Evolutionary conservation across 2,888 invertebrate species (phyloP).

Genomic region (Caenorhabditis becei): DNA sequence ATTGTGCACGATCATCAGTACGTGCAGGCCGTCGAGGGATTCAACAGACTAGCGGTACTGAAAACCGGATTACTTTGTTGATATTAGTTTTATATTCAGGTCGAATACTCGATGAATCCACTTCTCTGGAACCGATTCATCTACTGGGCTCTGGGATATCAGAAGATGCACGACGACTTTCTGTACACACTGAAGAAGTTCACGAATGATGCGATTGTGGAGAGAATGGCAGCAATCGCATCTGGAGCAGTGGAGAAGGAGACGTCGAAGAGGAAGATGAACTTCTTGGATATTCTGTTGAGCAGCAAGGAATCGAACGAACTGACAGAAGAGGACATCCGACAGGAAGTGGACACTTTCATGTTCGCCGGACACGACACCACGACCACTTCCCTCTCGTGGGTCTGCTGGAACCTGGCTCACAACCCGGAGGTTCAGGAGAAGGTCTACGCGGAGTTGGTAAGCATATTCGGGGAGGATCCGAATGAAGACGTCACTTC

Average conservation of each 20-base stretch:
- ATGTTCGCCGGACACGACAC: slow-evolving; percentile 82
- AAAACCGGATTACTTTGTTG: no score
- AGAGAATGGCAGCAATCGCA: slow-evolving; percentile 40
- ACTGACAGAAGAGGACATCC: slow-evolving; percentile 82
- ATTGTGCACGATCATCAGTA: slow-evolving; percentile 71
- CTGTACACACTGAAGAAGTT: slow-evolving; percentile 46
- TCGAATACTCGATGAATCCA: slow-evolving; percentile 19
- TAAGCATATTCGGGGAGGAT: slow-evolving; percentile 59
- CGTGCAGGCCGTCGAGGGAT: slow-evolving; percentile 68
- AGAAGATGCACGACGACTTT: slow-evolving; percentile 35
- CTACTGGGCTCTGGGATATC: slow-evolving; percentile 37
- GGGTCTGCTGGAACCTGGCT: slow-evolving; percentile 70
- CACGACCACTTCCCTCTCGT: slow-evolving; percentile 63
- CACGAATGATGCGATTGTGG: slow-evolving; percentile 40
- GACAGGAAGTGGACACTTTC: slow-evolving; percentile 84
- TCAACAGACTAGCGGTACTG: slow-evolving; percentile 58
- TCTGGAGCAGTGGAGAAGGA: slow-evolving; percentile 41
- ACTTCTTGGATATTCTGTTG: slow-evolving; percentile 83
- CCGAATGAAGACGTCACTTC: slow-evolving; percentile 64
- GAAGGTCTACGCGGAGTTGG: slow-evolving; percentile 56
- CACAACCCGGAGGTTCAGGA: slow-evolving; percentile 65
- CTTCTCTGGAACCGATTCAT: slow-evolving; percentile 4
- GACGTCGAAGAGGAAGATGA: slow-evolving; percentile 53
- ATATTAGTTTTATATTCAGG: no score
- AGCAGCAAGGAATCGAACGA: slow-evolving; percentile 78